Conservation (phyloP, 2,888 invertebrate genomes). For the Phengaris alcon region DNA sequence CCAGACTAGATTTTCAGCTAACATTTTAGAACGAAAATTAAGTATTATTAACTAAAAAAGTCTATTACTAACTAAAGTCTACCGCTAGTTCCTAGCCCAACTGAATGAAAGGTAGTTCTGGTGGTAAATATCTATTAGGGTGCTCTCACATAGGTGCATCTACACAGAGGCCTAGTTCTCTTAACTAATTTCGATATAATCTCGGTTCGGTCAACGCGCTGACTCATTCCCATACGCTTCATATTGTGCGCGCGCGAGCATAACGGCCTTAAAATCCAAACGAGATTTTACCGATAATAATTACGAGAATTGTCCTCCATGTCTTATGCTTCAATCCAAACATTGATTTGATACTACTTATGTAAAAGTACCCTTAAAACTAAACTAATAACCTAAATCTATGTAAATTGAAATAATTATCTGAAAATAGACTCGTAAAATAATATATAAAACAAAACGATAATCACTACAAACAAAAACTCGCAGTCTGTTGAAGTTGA, state of each 20-base stretch:
- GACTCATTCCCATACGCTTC: too few relatives aligned
- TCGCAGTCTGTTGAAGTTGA: slow-evolving; percentile 15
- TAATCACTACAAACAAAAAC: slow-evolving; percentile 18
- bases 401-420: slow-evolving; percentile 18
- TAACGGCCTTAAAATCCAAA: too few relatives aligned
- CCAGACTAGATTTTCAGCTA: slow-evolving; percentile 73
- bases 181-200: too few relatives aligned
- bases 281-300: too few relatives aligned
- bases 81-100: slow-evolving; percentile 45
- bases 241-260: too few relatives aligned
- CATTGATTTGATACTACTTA: not conserved
- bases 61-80: too few relatives aligned
- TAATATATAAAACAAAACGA: slow-evolving; percentile 7
- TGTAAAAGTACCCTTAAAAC: slow-evolving; percentile 10
- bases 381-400: slow-evolving; percentile 20
- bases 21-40: slow-evolving; percentile 57
- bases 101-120: slow-evolving; percentile 30
- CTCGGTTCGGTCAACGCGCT: too few relatives aligned
- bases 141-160: slow-evolving; percentile 2
- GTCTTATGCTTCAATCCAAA: too few relatives aligned
- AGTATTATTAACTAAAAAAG: slow-evolving; percentile 45
- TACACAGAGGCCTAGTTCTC: not conserved
- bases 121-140: slow-evolving; percentile 2
- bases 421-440: slow-evolving; percentile 1
- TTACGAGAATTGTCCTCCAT: too few relatives aligned